phyloP scores from a whole-genome alignment of 1,140 invertebrate species.

The Drosophila nikananu region DNA sequence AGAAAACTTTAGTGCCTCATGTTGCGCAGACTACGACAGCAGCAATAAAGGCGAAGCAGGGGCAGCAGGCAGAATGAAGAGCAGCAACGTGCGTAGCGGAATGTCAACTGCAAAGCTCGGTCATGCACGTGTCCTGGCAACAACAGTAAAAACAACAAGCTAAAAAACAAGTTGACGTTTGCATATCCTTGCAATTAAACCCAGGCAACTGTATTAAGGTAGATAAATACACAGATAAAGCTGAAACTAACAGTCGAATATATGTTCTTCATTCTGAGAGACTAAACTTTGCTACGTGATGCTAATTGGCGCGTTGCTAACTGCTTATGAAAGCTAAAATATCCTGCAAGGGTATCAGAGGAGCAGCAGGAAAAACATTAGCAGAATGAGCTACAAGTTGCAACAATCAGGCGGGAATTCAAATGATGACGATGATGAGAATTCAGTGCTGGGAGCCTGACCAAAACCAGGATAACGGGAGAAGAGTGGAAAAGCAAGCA shows the following conservation, averaged over 20 bases:
- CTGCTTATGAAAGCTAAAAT: not conserved
- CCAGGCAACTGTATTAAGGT: not conserved
- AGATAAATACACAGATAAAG: not conserved
- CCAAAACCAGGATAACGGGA: not conserved
- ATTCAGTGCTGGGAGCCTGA: constrained; percentile 12
- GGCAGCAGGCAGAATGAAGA: not conserved
- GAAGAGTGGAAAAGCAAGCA: not conserved
- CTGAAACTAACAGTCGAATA: too few species aligned
- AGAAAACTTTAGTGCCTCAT: constrained; percentile 52
- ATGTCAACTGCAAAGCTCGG: constrained; percentile 49
- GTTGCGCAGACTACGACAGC: constrained; percentile 36
- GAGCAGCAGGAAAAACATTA: constrained; percentile 8
- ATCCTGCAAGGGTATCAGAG: not conserved
- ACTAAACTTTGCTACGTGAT: not conserved
- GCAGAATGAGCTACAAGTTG: constrained; percentile 14
- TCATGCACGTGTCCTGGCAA: constrained; percentile 49
- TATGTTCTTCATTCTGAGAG: not conserved
- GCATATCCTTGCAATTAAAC: not conserved
- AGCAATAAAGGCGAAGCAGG: constrained; percentile 12
- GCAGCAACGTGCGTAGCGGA: constrained; percentile 44
- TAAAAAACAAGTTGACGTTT: not conserved
- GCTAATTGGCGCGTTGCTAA: not conserved
- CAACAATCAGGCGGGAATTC: constrained; percentile 42
- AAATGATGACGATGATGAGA: constrained; percentile 42
- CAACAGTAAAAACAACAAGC: constrained; percentile 1